A percentile compares a stretch with the other conserved stretches of the same genome.
These are phyloP conservation scores for Phacellophora camtschatica DNA, from an alignment of 30 jellyfish, hydroid and myxozoan species.

Conservation along the genomic window DNA sequence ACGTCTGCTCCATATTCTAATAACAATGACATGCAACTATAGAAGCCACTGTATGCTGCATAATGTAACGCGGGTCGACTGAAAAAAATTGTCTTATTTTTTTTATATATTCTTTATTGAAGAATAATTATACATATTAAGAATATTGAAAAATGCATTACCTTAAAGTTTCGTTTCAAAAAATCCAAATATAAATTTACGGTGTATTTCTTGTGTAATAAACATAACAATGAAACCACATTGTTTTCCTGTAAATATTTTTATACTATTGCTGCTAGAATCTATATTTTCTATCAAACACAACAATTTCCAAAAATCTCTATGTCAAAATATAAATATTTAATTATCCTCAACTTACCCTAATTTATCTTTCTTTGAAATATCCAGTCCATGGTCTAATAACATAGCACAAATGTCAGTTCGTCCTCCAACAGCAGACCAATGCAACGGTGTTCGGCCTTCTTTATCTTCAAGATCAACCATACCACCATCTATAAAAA, in stretches of 20 bases:
- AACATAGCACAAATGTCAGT: slow-evolving; percentile 79
- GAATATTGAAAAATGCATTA: too few relatives aligned
- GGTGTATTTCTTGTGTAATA: too few relatives aligned
- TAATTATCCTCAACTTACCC: slow-evolving; percentile 56
- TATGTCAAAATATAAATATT: not conserved
- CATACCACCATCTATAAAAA: slow-evolving; percentile 59
- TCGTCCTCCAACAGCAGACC: slow-evolving; percentile 96
- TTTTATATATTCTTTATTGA: too few relatives aligned
- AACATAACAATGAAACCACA: too few relatives aligned
- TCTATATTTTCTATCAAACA: not conserved
- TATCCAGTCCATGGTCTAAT: slow-evolving; percentile 60
- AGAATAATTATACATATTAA: too few relatives aligned
- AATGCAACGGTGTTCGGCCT: slow-evolving; percentile 89
- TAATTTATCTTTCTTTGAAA: slow-evolving; percentile 75
- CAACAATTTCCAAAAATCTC: not conserved
- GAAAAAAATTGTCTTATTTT: too few relatives aligned
- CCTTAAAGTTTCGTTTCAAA: too few relatives aligned
- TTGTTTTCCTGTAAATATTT: not conserved
- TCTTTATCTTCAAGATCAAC: slow-evolving; percentile 82
- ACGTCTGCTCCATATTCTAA: slow-evolving; percentile 92
- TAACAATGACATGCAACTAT: slow-evolving; percentile 84
- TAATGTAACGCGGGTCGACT: slow-evolving; percentile 95
- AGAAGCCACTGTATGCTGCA: slow-evolving; percentile 98
- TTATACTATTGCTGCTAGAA: not conserved
- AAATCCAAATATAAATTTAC: too few relatives aligned